phyloP scores from a whole-genome alignment of 2,797 vertebrate genomes.

The Steatocranus sp. region DNA sequence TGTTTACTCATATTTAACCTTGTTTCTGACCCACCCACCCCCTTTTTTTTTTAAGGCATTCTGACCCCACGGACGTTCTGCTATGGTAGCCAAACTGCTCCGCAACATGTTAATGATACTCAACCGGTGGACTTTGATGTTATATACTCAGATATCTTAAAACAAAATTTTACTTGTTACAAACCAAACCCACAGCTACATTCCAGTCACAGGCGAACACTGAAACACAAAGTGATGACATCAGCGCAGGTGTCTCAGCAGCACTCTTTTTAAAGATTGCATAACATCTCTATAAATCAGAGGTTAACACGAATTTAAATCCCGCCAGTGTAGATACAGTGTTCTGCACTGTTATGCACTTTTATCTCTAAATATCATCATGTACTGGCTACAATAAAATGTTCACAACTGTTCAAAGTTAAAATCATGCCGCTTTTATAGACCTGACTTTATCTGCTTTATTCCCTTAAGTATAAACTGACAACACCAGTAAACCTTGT shows the following conservation, averaged over 20 bases:
- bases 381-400: background rate
- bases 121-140: background rate
- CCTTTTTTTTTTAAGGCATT: background rate
- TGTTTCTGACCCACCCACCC: slow-evolving; percentile 9
- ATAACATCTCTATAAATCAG: background rate
- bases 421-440: background rate
- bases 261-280: background rate
- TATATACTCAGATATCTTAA: background rate
- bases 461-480: background rate
- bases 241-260: background rate
- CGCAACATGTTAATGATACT: background rate
- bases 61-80: background rate
- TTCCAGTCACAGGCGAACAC: background rate
- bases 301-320: background rate
- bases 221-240: background rate
- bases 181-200: background rate
- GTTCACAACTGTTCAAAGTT: background rate
- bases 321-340: background rate
- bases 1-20: slow-evolving; percentile 69
- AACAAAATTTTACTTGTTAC: background rate
- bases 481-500: background rate
- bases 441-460: background rate
- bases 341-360: background rate
- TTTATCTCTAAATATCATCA: background rate
- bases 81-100: background rate